These are phyloP conservation scores for Streptopelia turtur DNA, from an alignment of 2,797 vertebrate species.

Conservation along the genomic window DNA sequence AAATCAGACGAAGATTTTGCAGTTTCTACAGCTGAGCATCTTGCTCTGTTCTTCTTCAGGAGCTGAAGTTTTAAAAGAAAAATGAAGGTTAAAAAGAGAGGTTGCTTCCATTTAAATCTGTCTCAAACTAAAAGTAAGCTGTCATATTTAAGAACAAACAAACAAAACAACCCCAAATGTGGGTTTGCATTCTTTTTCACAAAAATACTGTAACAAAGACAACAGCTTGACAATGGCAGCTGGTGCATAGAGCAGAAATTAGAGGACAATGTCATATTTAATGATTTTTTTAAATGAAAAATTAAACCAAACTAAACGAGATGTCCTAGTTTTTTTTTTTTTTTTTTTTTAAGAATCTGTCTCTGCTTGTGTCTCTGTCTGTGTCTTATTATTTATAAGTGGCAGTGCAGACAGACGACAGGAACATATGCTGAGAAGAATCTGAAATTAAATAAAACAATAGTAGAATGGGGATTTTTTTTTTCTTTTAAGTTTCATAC, in stretches of 20 bases:
- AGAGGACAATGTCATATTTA: conserved; percentile 62
- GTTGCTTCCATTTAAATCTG: neutral
- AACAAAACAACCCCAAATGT: neutral
- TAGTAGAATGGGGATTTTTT: neutral
- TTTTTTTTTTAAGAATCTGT: neutral
- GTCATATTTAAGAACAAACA: neutral
- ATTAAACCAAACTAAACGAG: conserved; percentile 45
- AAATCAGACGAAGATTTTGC: neutral
- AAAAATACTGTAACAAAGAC: conserved; percentile 23
- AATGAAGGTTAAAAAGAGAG: neutral
- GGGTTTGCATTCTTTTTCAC: neutral
- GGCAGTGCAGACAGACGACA: neutral
- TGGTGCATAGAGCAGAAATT: conserved; percentile 36
- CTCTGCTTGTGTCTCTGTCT: neutral
- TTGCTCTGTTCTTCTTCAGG: neutral
- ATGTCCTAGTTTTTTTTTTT: neutral
- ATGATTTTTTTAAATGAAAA: conserved; percentile 61
- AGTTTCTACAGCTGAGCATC: neutral
- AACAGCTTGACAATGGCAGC: conserved; percentile 60
- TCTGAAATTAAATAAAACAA: neutral
- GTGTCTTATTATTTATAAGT: neutral
- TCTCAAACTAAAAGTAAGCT: conserved; percentile 8
- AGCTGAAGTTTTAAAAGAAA: neutral
- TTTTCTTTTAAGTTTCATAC: neutral
- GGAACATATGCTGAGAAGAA: conserved; percentile 39